Evolutionary conservation across 2,797 vertebrate species (phyloP).

Genomic region (Cirrhinus mrigala): DNA sequence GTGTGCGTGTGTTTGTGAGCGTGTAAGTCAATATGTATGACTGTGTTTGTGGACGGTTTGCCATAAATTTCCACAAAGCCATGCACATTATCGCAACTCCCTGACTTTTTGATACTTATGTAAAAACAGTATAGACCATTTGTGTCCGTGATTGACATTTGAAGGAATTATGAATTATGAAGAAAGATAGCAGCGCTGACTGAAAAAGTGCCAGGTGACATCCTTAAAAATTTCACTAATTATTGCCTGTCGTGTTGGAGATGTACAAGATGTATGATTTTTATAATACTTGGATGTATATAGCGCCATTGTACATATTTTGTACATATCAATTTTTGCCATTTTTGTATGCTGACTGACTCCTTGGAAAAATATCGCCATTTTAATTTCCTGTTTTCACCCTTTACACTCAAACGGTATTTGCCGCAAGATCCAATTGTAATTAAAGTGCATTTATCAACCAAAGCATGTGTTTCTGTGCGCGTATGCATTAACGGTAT

Average conservation of each 20-base stretch:
- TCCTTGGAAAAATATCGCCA: conserved; percentile 71
- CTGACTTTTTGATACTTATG: conserved; percentile 8
- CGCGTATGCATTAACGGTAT: conserved; percentile 18
- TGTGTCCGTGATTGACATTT: neutral
- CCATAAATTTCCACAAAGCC: conserved; percentile 32
- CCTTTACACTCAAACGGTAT: conserved; percentile 67
- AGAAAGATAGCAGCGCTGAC: neutral
- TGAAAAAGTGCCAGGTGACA: conserved; percentile 41
- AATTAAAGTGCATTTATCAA: conserved; percentile 83
- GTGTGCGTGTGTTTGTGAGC: conserved; percentile 8
- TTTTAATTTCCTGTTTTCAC: conserved; percentile 67
- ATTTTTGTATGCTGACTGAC: conserved; percentile 78
- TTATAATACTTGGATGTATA: conserved; percentile 79
- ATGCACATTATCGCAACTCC: conserved; percentile 36
- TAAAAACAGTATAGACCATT: conserved; percentile 3
- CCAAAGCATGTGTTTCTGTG: conserved; percentile 38
- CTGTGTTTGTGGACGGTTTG: conserved; percentile 33
- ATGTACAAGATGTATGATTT: conserved; percentile 81
- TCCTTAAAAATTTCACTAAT: conserved; percentile 22
- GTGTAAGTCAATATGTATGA: conserved; percentile 35
- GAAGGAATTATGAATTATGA: conserved; percentile 26
- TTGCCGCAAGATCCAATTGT: conserved; percentile 73
- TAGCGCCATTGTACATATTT: conserved; percentile 78
- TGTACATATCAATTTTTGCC: conserved; percentile 80
- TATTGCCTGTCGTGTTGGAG: conserved; percentile 72